Evolutionary conservation across 2,113 vertebrate species (phyloP).

Genomic region (Geothlypis trichas): DNA sequence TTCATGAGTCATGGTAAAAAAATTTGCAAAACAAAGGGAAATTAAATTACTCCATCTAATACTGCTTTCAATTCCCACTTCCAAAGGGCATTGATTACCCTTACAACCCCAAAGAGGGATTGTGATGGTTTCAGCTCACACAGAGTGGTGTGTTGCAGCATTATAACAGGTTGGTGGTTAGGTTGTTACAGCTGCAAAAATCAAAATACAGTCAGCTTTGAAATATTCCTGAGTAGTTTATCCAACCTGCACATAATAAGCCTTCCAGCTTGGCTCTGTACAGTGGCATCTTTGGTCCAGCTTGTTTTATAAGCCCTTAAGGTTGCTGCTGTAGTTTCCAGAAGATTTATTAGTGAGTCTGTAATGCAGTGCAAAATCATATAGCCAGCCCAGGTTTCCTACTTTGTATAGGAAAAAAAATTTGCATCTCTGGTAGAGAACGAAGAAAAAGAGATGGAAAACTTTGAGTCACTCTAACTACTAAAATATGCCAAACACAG

Average conservation of each 20-base stretch:
- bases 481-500: neutral
- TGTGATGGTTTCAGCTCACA: neutral
- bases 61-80: neutral
- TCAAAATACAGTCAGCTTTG: neutral
- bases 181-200: neutral
- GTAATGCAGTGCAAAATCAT: neutral
- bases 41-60: neutral
- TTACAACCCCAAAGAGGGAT: neutral
- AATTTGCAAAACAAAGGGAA: constrained; percentile 3
- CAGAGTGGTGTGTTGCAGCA: neutral
- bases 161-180: neutral
- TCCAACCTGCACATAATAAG: neutral
- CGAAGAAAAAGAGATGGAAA: neutral
- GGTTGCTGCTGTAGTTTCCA: neutral
- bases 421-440: neutral
- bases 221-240: neutral
- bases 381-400: neutral
- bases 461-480: neutral
- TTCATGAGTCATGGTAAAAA: neutral
- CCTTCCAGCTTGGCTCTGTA: neutral
- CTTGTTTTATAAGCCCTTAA: neutral
- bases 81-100: neutral
- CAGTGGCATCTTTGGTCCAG: neutral
- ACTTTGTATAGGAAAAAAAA: neutral
- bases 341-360: neutral